phyloP scores from a whole-genome alignment of 2,797 vertebrate genomes.

The Syndactyla subalaris region DNA sequence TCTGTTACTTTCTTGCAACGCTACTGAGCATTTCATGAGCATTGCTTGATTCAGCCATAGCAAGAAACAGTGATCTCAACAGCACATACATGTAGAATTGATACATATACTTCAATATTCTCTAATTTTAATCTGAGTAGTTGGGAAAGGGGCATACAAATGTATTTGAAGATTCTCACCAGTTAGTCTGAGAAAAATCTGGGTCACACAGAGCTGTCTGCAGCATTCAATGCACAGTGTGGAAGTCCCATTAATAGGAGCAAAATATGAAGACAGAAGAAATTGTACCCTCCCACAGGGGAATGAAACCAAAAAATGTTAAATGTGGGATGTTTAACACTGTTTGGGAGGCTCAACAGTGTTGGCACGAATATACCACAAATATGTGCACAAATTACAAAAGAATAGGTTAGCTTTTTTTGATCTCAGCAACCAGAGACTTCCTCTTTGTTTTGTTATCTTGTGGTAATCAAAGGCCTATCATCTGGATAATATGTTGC shows the following conservation, averaged over 20 bases:
- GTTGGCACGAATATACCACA: fast-evolving
- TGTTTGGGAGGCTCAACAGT: neutral
- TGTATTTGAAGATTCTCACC: neutral
- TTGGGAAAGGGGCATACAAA: neutral
- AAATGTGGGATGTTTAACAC: neutral
- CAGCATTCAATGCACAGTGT: neutral
- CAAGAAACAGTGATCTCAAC: neutral
- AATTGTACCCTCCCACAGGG: neutral
- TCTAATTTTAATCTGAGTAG: neutral
- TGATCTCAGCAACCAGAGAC: neutral
- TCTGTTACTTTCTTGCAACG: neutral
- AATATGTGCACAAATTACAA: neutral
- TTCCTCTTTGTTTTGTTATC: neutral
- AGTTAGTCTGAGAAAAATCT: neutral
- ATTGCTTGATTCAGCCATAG: neutral
- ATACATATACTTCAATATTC: neutral
- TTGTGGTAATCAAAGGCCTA: neutral
- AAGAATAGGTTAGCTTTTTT: neutral
- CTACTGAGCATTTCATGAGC: neutral
- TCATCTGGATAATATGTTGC: neutral
- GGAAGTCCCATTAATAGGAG: neutral
- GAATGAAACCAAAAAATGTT: neutral
- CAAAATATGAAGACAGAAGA: neutral
- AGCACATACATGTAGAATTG: neutral
- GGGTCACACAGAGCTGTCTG: neutral